These are phyloP conservation scores for Syndactyla subalaris DNA, from an alignment of 2,797 vertebrate genomes.

Conservation along the genomic window DNA sequence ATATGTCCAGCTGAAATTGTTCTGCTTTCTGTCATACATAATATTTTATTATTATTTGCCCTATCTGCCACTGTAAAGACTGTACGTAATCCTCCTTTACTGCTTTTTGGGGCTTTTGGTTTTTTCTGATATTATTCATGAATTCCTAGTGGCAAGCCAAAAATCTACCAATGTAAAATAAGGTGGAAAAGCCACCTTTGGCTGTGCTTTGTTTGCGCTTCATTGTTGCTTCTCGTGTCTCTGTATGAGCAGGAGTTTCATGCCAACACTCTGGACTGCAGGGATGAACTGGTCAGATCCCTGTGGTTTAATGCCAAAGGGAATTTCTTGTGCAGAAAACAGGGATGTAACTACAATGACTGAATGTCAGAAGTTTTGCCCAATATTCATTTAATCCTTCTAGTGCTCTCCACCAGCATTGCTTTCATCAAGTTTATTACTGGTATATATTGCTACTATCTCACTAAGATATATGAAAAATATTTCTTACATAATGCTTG, in stretches of 20 bases:
- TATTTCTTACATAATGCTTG: background rate
- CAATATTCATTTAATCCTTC: background rate
- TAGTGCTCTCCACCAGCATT: background rate
- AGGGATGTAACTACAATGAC: rapidly evolving
- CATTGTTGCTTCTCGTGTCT: background rate
- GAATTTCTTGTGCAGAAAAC: background rate
- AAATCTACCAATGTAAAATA: background rate
- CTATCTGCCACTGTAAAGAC: background rate
- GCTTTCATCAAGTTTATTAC: background rate
- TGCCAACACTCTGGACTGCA: background rate
- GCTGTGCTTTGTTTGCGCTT: background rate
- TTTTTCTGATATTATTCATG: background rate
- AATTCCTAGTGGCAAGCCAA: background rate
- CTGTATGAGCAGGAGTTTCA: background rate
- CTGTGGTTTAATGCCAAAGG: background rate
- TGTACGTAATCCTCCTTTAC: background rate
- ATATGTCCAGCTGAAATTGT: background rate
- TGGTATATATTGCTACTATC: background rate
- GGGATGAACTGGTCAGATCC: background rate
- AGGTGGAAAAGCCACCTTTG: background rate
- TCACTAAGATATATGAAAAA: background rate
- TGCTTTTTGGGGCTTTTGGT: background rate
- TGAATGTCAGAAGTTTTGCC: background rate
- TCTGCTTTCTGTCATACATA: background rate
- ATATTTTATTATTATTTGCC: background rate